A percentile compares a stretch with the other conserved stretches of the same genome.
phyloP scores from a whole-genome alignment of 2,888 invertebrate species.

The Cataglyphis cursor region DNA sequence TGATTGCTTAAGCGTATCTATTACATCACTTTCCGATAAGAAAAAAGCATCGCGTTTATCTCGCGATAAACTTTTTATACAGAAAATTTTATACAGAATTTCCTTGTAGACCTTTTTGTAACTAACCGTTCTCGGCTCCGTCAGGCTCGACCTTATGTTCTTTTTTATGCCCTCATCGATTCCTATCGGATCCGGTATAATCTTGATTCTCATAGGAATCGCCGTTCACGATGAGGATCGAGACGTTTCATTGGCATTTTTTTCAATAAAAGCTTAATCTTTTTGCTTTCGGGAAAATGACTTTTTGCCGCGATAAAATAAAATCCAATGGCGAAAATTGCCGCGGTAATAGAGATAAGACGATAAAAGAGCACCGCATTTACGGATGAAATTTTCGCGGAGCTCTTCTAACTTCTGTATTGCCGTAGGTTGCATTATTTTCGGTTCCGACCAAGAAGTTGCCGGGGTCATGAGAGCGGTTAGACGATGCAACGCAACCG shows the following conservation, averaged over 20 bases:
- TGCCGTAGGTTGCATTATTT: constrained; percentile 92
- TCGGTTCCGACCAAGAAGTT: constrained; percentile 98
- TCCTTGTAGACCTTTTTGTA: constrained; percentile 13
- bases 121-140: neutral
- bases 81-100: constrained; percentile 39
- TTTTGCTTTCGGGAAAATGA: constrained; percentile 20
- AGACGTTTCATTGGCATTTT: constrained; percentile 40
- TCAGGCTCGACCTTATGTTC: constrained; percentile 23
- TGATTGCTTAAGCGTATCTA: constrained; percentile 5
- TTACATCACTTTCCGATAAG: neutral
- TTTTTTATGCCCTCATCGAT: constrained; percentile 21
- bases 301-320: constrained; percentile 35
- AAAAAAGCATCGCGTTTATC: neutral
- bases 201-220: constrained; percentile 37
- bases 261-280: constrained; percentile 41
- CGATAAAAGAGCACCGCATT: neutral
- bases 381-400: neutral
- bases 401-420: neutral
- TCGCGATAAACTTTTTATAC: constrained; percentile 42
- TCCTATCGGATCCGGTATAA: constrained; percentile 34
- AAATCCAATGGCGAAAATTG: neutral
- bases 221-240: neutral
- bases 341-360: constrained; percentile 2
- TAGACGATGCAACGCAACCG: constrained; percentile 94
- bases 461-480: constrained; percentile 98